phyloP scores from a whole-genome alignment of 2,797 vertebrate species.

The Pseudotriccus pelzelni region DNA sequence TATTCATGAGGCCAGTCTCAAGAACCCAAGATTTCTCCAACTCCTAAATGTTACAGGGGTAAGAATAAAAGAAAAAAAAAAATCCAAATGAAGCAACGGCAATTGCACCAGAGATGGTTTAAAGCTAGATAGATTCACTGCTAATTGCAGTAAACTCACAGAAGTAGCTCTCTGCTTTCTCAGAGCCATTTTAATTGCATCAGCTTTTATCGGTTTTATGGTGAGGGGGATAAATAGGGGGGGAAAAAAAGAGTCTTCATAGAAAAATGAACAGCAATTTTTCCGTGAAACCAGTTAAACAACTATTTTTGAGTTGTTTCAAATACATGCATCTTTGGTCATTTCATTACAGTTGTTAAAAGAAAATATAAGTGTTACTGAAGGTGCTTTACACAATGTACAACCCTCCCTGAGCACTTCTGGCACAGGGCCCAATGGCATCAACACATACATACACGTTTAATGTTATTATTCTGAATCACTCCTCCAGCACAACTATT shows the following conservation, averaged over 20 bases:
- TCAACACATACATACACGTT: not conserved
- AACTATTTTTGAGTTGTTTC: not conserved
- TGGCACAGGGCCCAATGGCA: not conserved
- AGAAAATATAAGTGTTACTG: not conserved
- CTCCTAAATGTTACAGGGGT: not conserved
- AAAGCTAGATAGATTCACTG: not conserved
- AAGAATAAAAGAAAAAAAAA: not conserved
- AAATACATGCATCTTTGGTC: not conserved
- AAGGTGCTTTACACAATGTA: not conserved
- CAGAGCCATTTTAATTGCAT: not conserved
- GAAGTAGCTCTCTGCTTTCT: not conserved
- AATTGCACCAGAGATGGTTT: not conserved
- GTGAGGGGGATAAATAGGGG: fast-evolving
- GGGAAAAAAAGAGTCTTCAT: not conserved
- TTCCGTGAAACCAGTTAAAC: not conserved
- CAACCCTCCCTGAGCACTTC: not conserved
- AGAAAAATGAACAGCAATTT: not conserved
- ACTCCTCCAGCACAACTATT: not conserved
- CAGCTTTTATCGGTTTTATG: not conserved
- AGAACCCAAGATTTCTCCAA: not conserved
- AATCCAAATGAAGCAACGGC: not conserved
- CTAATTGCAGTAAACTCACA: not conserved
- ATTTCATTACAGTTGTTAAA: not conserved
- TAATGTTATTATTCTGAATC: not conserved
- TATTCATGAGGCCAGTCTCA: not conserved